Percentiles rank a stretch among this genome's conserved stretches.
Conservation (phyloP, 2,113 vertebrate genomes). For the Hydrolagus affinis region DNA sequence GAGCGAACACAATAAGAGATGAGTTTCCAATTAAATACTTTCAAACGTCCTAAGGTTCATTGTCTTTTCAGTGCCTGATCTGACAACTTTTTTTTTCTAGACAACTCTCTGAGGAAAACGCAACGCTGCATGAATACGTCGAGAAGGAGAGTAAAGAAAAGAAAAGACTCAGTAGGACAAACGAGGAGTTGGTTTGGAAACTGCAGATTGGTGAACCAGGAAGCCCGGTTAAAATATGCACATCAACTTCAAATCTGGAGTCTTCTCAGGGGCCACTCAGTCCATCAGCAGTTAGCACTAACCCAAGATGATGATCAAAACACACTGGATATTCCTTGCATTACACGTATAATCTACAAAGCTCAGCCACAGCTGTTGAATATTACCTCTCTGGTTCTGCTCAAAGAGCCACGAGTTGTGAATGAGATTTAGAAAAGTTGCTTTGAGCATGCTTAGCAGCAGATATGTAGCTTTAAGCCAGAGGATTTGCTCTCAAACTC, state of each 20-base stretch:
- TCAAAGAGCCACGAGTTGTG: neutral
- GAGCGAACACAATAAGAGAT: neutral
- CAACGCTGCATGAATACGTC: constrained; percentile 82
- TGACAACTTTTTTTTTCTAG: constrained; percentile 46
- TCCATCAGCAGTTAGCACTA: constrained; percentile 59
- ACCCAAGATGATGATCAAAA: constrained; percentile 60
- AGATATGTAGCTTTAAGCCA: neutral
- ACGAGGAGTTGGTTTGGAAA: constrained; percentile 92
- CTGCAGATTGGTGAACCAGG: constrained; percentile 77
- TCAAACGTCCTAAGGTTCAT: neutral
- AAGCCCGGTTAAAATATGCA: constrained; percentile 72
- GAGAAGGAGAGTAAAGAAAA: constrained; percentile 93
- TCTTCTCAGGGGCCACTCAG: constrained; percentile 63
- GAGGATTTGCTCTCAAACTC: neutral
- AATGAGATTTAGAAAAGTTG: constrained; percentile 10
- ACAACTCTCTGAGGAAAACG: constrained; percentile 87
- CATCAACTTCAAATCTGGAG: constrained; percentile 64
- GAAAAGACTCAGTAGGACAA: constrained; percentile 86
- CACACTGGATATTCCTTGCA: neutral
- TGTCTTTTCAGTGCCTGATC: neutral
- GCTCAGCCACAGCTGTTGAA: constrained; percentile 21
- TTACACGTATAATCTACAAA: neutral
- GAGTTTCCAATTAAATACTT: neutral
- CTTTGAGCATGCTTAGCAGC: constrained; percentile 23
- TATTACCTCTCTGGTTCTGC: constrained; percentile 23